Conservation (phyloP, 2,113 vertebrate species). For the Chelonoidis abingdonii region DNA sequence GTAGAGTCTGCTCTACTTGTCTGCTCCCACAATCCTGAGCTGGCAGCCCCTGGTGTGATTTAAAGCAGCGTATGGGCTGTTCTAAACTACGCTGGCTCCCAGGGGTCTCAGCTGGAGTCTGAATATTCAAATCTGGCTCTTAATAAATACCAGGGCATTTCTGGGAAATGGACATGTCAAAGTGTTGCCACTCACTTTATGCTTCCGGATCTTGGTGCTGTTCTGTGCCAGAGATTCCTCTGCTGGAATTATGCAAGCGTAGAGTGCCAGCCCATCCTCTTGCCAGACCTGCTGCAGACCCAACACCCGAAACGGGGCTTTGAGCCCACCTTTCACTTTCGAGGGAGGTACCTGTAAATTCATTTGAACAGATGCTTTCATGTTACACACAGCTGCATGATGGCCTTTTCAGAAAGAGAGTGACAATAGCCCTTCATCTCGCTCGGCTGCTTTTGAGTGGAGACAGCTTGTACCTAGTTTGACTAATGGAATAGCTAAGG, state of each 20-base stretch:
- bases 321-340: not conserved
- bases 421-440: not conserved
- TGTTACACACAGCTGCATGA: not conserved
- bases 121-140: not conserved
- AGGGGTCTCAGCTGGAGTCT: not conserved
- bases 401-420: not conserved
- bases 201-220: not conserved
- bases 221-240: not conserved
- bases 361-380: not conserved
- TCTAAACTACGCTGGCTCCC: not conserved
- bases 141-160: fast-evolving
- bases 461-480: not conserved
- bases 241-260: conserved; percentile 65
- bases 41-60: not conserved
- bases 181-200: conserved; percentile 57
- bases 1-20: not conserved
- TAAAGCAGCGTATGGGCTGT: not conserved
- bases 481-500: conserved; percentile 37
- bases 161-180: not conserved
- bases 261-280: conserved; percentile 75
- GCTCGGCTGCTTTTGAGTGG: not conserved
- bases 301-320: conserved; percentile 73
- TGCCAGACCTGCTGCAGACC: conserved; percentile 80
- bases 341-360: conserved; percentile 47
- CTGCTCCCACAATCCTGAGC: not conserved